These are phyloP conservation scores for Galerucella pusilla DNA, from an alignment of 2,888 invertebrate genomes.

Conservation along the genomic window DNA sequence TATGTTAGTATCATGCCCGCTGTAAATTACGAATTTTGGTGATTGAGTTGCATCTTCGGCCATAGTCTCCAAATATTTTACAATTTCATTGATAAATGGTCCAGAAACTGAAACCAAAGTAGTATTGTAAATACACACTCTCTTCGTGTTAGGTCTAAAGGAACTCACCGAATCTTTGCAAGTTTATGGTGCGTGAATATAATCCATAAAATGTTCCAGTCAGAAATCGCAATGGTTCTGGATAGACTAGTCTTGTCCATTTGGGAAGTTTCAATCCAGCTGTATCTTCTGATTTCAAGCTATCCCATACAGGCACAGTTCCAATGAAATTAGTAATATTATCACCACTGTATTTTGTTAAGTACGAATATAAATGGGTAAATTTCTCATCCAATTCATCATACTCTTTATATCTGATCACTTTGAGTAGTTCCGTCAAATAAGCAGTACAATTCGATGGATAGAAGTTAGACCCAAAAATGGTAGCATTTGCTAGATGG, in stretches of 20 bases:
- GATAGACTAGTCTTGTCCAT: slow-evolving; percentile 38
- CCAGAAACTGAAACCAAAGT: slow-evolving; percentile 62
- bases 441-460: slow-evolving; percentile 3
- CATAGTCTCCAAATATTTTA: slow-evolving; percentile 23
- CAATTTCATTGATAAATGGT: slow-evolving; percentile 12
- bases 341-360: slow-evolving; percentile 22
- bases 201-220: slow-evolving; percentile 17
- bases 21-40: slow-evolving; percentile 21
- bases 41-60: not conserved
- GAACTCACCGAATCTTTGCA: slow-evolving; percentile 28
- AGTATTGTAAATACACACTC: not conserved
- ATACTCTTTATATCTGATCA: slow-evolving; percentile 1
- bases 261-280: slow-evolving; percentile 28
- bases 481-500: slow-evolving; percentile 65
- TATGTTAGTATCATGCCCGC: slow-evolving; percentile 29
- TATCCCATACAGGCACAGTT: slow-evolving; percentile 13
- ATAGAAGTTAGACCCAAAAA: not conserved
- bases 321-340: slow-evolving; percentile 12
- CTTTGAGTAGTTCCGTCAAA: not conserved
- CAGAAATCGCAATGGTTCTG: slow-evolving; percentile 33
- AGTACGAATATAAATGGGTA: slow-evolving; percentile 64
- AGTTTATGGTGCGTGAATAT: slow-evolving; percentile 14
- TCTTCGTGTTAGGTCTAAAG: not conserved
- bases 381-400: slow-evolving; percentile 67
- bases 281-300: slow-evolving; percentile 32